Percentiles rank a stretch among this genome's conserved stretches.
Evolutionary conservation across 64 coral and sea anemone species (phyloP).

Genomic region (Trachythela sp.): DNA sequence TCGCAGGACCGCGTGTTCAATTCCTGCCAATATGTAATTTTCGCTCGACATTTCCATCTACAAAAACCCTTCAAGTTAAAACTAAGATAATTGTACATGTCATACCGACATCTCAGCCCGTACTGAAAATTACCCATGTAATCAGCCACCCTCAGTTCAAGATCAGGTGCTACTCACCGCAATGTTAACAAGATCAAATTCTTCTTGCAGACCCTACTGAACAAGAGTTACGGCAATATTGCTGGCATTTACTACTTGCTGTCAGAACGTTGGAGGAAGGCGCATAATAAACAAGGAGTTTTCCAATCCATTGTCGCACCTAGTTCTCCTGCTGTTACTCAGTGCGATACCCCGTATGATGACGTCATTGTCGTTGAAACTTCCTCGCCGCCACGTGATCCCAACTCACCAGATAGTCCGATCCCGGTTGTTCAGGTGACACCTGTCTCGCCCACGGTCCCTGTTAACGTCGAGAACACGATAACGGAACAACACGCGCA

Average conservation of each 20-base stretch:
- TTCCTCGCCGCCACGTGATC: not conserved
- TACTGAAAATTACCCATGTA: no score
- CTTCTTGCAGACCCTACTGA: slow-evolving; percentile 55
- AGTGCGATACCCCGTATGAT: not conserved
- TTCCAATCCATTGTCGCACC: slow-evolving; percentile 11
- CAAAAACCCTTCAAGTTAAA: no score
- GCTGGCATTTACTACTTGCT: slow-evolving; percentile 90
- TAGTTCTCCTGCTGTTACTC: not conserved
- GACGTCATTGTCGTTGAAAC: slow-evolving; percentile 23
- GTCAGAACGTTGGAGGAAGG: slow-evolving; percentile 56
- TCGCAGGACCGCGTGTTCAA: no score
- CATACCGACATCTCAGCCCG: no score
- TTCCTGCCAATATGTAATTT: no score
- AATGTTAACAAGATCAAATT: not conserved
- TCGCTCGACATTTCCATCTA: no score
- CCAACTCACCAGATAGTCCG: slow-evolving; percentile 48
- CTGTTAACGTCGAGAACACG: not conserved
- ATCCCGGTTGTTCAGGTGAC: slow-evolving; percentile 90
- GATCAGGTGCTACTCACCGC: not conserved
- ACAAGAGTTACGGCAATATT: slow-evolving; percentile 81
- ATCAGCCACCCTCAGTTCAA: no score
- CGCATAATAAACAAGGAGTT: not conserved
- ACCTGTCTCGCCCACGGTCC: slow-evolving; percentile 61
- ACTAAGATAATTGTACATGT: no score
- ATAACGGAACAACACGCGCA: slow-evolving; percentile 42